Evolutionary conservation across 2,888 invertebrate species (phyloP), one percentile per base, ranked within the genome.

Genomic region (Tachina fera): DNA sequence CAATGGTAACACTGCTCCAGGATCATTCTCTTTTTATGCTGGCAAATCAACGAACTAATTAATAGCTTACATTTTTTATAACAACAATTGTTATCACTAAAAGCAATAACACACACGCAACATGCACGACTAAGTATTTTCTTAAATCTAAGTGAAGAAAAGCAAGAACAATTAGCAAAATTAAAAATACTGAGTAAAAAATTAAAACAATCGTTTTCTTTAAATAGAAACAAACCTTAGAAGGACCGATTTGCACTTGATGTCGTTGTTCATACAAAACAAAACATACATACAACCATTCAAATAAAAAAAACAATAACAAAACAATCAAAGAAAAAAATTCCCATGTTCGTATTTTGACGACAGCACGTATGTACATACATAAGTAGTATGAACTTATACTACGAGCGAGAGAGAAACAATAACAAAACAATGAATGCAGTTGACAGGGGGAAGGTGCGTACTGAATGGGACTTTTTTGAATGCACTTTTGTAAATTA

Each of bases 221-320:
- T 89, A 91, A 92, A 92, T 92, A 92, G 92, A 92, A 92, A 91
- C 92, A 91, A 92, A 92, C 92, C 92, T 91, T 92, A 92, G 92
- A 92, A 92, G 92, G 92, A 92, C 90, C 90, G 92, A 89, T 89
- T 83, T 86, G 83, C 86, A 76, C 86, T 86, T 86, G 86, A 86
- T 86, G 86, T 83, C 67, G 79, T 83, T 78, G 77, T 63, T 77
- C 56, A 75, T 63, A 74, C 63, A 75, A 41, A 71, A 53, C 43
- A 53, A 79, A 83, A 47, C 53, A 76, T 58, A 60, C 3, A 13
- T 14, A 60, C 13, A 60, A 6, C 31, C 5, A 60, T 3, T 39
- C 63, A 58, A 49, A 19, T 58, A 53, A 63, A 13, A 53, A 70
- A 10, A 56, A 56, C 22, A 31, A 68, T 16, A 49, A 19, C 31